A percentile compares a stretch with the other conserved stretches of the same genome.
These are phyloP conservation scores for Ophioderma brevispina DNA, from an alignment of 35 echinoderm and acorn worm species.

Conservation along the genomic window DNA sequence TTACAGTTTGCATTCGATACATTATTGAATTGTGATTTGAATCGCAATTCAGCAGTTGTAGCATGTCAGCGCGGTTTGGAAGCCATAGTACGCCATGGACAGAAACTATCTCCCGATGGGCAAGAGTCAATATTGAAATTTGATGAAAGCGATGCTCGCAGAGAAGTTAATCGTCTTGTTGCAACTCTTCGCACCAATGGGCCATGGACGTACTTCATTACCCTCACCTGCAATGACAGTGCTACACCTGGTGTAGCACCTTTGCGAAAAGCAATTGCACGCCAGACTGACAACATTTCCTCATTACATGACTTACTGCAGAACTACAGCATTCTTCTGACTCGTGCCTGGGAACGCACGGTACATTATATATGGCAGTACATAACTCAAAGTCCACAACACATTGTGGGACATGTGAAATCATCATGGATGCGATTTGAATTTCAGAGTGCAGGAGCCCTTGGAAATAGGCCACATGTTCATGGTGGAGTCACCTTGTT, in stretches of 20 bases:
- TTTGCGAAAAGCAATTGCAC: background rate
- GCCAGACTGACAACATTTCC: background rate
- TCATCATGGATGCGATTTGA: constrained; percentile 7
- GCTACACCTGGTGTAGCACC: background rate
- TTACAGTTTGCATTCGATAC: background rate
- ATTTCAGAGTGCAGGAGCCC: constrained; percentile 14
- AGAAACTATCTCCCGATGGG: background rate
- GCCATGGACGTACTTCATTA: background rate
- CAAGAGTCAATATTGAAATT: background rate
- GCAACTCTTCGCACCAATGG: background rate
- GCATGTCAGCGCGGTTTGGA: background rate
- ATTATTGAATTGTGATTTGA: background rate
- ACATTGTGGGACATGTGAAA: background rate
- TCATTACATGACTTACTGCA: background rate
- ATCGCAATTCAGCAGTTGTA: background rate
- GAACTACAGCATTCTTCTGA: background rate
- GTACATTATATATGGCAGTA: constrained; percentile 14
- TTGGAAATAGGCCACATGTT: constrained; percentile 2
- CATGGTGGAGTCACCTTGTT: background rate
- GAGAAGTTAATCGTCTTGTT: background rate
- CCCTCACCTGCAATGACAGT: background rate
- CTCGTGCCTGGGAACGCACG: constrained; percentile 3
- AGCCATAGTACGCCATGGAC: too few species aligned
- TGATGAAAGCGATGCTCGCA: background rate
- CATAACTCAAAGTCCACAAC: constrained; percentile 3